These are phyloP conservation scores for Drosophila seclusa DNA, from an alignment of 2,888 invertebrate genomes.

Conservation along the genomic window DNA sequence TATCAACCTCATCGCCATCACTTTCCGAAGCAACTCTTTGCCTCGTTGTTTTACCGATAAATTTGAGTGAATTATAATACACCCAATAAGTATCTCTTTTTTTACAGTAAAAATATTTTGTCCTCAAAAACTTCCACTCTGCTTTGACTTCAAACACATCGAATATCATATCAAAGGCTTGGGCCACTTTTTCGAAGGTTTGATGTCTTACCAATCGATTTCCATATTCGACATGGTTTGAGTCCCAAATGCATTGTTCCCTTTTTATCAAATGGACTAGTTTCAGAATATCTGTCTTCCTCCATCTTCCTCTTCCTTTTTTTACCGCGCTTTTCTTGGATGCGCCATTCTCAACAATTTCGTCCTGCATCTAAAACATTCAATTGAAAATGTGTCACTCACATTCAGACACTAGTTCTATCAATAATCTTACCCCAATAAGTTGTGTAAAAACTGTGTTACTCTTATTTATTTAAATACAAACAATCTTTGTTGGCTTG, in stretches of 20 bases:
- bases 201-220: background rate
- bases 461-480: background rate
- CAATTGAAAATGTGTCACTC: background rate
- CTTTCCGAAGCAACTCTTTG: background rate
- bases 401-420: background rate
- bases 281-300: background rate
- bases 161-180: background rate
- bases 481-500: background rate
- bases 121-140: background rate
- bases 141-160: background rate
- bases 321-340: background rate
- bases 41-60: background rate
- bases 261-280: background rate
- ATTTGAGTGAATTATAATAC: background rate
- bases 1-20: background rate
- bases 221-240: background rate
- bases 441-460: background rate
- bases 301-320: too few relatives aligned
- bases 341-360: background rate
- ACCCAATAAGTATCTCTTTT: background rate
- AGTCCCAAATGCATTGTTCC: constrained; percentile 12
- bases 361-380: constrained; percentile 3
- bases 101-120: background rate
- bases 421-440: background rate
- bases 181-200: constrained; percentile 1